Base-by-base conservation (phyloP, 2,113 vertebrate genomes). In the Ctenomys sociabilis region DNA sequence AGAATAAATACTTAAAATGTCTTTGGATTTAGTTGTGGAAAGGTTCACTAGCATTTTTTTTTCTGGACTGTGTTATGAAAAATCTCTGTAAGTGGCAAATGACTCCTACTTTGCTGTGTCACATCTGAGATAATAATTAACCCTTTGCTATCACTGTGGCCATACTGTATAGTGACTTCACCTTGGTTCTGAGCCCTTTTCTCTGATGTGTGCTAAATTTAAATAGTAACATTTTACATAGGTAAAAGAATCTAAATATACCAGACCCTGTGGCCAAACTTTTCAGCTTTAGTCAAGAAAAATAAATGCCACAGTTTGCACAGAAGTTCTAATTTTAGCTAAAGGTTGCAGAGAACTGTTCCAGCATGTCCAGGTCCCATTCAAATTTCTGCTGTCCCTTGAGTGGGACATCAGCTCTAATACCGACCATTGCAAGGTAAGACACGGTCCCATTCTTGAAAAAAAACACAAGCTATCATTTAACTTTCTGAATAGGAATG, bases 1-100 rank as follows among this genome's bases (percentile, higher is more conserved):
- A 77, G 61, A 93, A 90, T 92, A 96, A 92, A 82, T 75, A 91
- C 26, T 82, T 86, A 30, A 90, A 81, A 93, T 64, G 3, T 37
- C 32, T 92, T 93, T 92, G 82, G 66, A 95, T 28, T 92, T 88
- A 8, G 11, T 59, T 86, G 54, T 40, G 10, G 9, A 84, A 85
- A 70, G 16, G 88, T 54, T 72, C 45, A 40, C 9, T 54, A n/a
- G 10, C 45, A 43, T 81, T 54, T 81, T 86, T 49, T 30, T 81
- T 84, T 83, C 30, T n/a, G 0, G 28, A 64, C 0, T 66, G 22
- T 35, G 85, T 80, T 88, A 49, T 59, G 22, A 59, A 93, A 84
- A 81, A 9, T 57, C 90, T 86, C 5, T 59, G 91, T 75, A 90
- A 2, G 37, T 81, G 57, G 35, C 40, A 77, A 80, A 3, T 4